A percentile compares a stretch with the other conserved stretches of the same genome.
Evolutionary conservation across 2,888 invertebrate species (phyloP).

Genomic region (Ophion ventricosus): DNA sequence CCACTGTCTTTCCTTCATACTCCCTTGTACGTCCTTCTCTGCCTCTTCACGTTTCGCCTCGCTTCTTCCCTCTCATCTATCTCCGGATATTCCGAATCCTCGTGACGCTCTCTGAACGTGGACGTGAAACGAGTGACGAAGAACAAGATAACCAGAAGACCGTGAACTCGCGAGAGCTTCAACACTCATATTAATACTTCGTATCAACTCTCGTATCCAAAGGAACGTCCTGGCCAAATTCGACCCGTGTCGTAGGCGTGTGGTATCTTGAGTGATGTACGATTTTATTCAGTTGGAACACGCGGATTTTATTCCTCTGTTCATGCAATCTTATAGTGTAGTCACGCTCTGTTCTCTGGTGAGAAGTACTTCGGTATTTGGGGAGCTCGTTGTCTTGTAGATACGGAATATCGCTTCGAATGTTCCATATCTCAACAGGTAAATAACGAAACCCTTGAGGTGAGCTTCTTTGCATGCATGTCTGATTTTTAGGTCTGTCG

Average conservation of each 20-base stretch:
- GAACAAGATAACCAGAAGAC: conserved; percentile 57
- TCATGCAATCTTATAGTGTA: background rate
- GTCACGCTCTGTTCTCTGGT: conserved; percentile 7
- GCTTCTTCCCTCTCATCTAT: conserved; percentile 55
- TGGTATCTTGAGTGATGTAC: conserved; percentile 71
- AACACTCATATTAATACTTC: conserved; percentile 45
- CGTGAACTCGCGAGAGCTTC: conserved; percentile 51
- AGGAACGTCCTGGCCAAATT: conserved; percentile 47
- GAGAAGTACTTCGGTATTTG: conserved; percentile 26
- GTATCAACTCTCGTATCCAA: conserved; percentile 44
- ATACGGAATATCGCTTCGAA: background rate
- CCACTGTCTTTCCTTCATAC: conserved; percentile 55
- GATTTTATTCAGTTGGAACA: conserved; percentile 71
- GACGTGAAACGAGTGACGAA: conserved; percentile 49
- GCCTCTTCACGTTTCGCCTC: conserved; percentile 46
- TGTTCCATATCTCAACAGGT: no score
- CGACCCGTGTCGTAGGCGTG: conserved; percentile 63
- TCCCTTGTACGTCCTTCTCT: conserved; percentile 55
- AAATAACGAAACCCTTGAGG: no score
- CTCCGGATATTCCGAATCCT: conserved; percentile 64
- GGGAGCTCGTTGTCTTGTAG: background rate
- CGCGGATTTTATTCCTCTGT: conserved; percentile 59
- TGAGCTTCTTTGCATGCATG: no score
- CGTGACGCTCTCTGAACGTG: conserved; percentile 29
- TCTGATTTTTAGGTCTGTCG: no score